Evolutionary conservation across 2,113 vertebrate species (phyloP), one percentile per base, ranked within the genome.

Genomic region (Oreochromis spilurus): DNA sequence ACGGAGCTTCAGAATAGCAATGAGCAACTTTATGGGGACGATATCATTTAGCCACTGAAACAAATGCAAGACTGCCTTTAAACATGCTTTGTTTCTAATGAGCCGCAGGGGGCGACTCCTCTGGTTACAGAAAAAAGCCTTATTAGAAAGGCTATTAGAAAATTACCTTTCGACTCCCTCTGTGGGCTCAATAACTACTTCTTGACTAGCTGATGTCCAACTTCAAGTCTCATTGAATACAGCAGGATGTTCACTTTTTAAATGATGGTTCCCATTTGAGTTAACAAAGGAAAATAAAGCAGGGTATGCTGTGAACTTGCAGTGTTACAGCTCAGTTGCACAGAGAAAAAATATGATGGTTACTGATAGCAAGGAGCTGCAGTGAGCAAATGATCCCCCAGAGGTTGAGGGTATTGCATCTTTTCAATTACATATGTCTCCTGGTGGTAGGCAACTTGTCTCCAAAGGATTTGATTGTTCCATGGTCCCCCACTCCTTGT

Each of bases 1-100:
- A 48, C 24, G n/a, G 55, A 31, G 45, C 57, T 88, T 85, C 83
- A 86, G 77, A 60, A 43, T 83, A 85, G 87, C 87, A 60, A 75
- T 48, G 75, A 86, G 70, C 50, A 45, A 67, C 54, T 58, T 65
- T 31, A 67, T 9, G 13, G 26, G 17, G 75, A 79, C 29, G 78
- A 86, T 86, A 84, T 24, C 4, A 17, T 16, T 52, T 67, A 79
- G 75, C 79, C 60, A 34, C 81, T 31, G 43, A 77, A 50, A 50
- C 9, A 29, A 77, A 77, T 50, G 9, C 14, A 29, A 29, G 16
- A 50, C 9, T 77, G 26, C 9, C 16, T 77, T 77, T 50, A 77
- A 50, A 50, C 43, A 10, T 50, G 26, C 14, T 29, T 11, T 77
- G 8, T 77, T 12, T 50, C 43, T 77, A 31, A 31, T 77, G 10